A percentile compares a stretch with the other conserved stretches of the same genome.
Evolutionary conservation across 2,797 vertebrate genomes (phyloP).

Genomic region (Bovichtus diacanthus): DNA sequence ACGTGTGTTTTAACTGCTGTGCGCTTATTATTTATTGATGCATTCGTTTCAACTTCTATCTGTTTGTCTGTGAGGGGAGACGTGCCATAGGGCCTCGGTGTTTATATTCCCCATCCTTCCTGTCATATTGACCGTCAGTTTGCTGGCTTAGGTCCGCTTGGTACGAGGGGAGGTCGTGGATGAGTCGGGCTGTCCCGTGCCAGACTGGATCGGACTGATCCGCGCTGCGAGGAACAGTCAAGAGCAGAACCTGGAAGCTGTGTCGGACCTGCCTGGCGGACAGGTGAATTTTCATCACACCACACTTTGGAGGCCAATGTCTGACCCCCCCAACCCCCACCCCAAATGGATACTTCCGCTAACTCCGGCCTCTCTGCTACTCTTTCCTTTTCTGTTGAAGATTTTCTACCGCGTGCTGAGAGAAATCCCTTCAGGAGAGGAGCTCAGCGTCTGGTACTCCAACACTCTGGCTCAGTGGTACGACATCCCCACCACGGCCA

Average conservation of each 20-base stretch:
- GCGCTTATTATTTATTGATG: neutral
- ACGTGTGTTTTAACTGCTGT: neutral
- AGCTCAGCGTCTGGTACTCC: slow-evolving; percentile 97
- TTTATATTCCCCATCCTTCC: neutral
- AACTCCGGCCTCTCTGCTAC: neutral
- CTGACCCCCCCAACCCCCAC: neutral
- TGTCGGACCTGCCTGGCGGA: slow-evolving; percentile 95
- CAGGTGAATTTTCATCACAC: slow-evolving; percentile 85
- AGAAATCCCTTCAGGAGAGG: slow-evolving; percentile 94
- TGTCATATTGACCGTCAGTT: neutral
- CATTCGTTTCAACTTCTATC: too few species aligned
- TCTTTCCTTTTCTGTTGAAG: slow-evolving; percentile 71
- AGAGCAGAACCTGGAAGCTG: slow-evolving; percentile 96
- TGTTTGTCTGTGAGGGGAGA: neutral
- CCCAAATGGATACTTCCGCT: neutral
- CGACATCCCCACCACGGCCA: slow-evolving; percentile 94
- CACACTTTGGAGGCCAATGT: neutral
- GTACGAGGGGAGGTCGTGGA: slow-evolving; percentile 94
- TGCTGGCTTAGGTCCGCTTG: slow-evolving; percentile 88
- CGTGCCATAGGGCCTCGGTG: neutral
- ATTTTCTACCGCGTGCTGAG: slow-evolving; percentile 94
- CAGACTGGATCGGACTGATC: slow-evolving; percentile 97
- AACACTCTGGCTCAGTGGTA: slow-evolving; percentile 96
- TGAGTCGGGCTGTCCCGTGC: slow-evolving; percentile 90
- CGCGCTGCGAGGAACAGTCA: slow-evolving; percentile 94